These are phyloP conservation scores for Microchirus variegatus DNA, from an alignment of 2,797 vertebrate species.

Conservation along the genomic window DNA sequence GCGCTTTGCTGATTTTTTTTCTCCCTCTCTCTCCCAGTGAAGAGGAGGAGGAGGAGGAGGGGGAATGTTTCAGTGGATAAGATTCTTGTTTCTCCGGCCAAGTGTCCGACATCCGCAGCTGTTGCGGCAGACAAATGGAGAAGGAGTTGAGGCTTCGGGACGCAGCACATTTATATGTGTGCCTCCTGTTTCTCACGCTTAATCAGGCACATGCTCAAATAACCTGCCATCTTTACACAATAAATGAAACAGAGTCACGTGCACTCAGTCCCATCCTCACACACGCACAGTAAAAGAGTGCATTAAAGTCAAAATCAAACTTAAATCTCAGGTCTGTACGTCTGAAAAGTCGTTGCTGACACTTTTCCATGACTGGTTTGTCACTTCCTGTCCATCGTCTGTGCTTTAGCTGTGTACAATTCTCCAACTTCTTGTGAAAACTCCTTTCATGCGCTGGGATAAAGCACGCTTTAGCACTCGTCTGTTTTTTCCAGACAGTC, in stretches of 20 bases:
- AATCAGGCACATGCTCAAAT: constrained; percentile 24
- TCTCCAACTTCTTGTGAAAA: no score
- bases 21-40: constrained; percentile 28
- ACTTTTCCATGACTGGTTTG: no score
- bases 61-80: constrained; percentile 51
- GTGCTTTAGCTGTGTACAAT: no score
- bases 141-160: constrained; percentile 15
- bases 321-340: not conserved
- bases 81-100: constrained; percentile 56
- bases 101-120: constrained; percentile 62
- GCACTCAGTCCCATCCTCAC: not conserved
- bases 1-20: constrained; percentile 17
- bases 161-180: constrained; percentile 45
- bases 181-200: constrained; percentile 49
- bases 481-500: no score
- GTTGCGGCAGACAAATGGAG: constrained; percentile 55
- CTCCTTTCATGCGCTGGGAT: no score
- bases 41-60: constrained; percentile 40
- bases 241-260: constrained; percentile 1
- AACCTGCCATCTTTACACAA: constrained; percentile 15
- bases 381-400: no score
- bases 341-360: no score
- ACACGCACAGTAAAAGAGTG: not conserved
- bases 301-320: not conserved
- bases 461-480: no score